phyloP scores from a whole-genome alignment of 2,888 invertebrate genomes.

The Pandemis heparana region DNA sequence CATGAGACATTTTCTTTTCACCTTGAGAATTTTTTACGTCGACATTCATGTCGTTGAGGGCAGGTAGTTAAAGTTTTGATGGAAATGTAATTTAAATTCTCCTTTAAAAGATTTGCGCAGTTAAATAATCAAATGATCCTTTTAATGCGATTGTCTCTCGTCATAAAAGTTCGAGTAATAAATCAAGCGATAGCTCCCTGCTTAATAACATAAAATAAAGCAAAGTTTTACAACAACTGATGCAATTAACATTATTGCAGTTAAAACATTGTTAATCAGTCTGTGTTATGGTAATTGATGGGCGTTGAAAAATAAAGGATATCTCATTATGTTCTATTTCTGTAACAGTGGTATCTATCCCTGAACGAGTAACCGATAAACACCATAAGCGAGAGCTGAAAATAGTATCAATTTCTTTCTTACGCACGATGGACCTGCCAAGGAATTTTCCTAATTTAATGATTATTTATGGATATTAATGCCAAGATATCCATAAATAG shows the following conservation, averaged over 20 bases:
- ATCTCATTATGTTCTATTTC: neutral
- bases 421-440: neutral
- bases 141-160: conserved; percentile 24
- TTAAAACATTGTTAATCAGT: conserved; percentile 7
- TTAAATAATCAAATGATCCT: conserved; percentile 28
- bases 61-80: conserved; percentile 58
- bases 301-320: neutral
- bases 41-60: conserved; percentile 53
- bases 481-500: neutral
- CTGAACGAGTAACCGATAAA: neutral
- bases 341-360: neutral
- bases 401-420: conserved; percentile 18
- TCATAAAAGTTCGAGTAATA: conserved; percentile 23
- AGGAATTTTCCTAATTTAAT: conserved; percentile 1
- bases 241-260: conserved; percentile 8
- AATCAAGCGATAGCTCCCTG: conserved; percentile 24
- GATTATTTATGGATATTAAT: conserved; percentile 14
- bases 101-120: conserved; percentile 23
- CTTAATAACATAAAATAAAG: conserved; percentile 28
- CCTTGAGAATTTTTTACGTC: conserved; percentile 71
- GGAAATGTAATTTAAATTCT: conserved; percentile 41
- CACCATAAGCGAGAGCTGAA: neutral
- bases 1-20: conserved; percentile 73
- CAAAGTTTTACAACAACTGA: conserved; percentile 19
- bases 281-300: neutral